Conservation (phyloP, 2,888 invertebrate species). For the Heliconius aoede region DNA sequence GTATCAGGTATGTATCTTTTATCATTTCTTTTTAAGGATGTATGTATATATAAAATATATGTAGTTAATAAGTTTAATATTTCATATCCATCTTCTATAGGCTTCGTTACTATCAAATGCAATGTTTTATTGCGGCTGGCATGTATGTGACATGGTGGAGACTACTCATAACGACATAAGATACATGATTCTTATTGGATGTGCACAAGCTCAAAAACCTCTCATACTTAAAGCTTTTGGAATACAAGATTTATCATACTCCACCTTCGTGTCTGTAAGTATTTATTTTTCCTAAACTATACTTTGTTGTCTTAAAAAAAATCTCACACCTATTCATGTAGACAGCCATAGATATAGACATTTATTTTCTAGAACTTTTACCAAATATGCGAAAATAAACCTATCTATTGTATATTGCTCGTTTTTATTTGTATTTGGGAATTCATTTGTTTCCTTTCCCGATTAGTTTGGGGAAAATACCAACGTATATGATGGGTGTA, state of each 20-base stretch:
- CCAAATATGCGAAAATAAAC: no score
- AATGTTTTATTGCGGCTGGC: conserved; percentile 75
- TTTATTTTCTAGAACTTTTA: no score
- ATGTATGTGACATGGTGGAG: conserved; percentile 59
- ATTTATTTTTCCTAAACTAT: conserved; percentile 1
- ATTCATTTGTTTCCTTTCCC: no score
- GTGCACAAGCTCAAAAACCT: conserved; percentile 75
- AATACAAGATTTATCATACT: conserved; percentile 74
- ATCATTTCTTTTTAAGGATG: not conserved
- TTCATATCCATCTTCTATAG: conserved; percentile 51
- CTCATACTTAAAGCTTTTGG: conserved; percentile 77
- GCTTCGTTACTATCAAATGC: conserved; percentile 70
- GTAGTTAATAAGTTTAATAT: not conserved
- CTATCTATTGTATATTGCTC: no score
- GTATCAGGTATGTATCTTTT: conserved; percentile 62
- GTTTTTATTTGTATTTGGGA: no score
- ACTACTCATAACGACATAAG: conserved; percentile 61
- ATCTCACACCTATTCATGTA: no score
- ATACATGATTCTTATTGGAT: conserved; percentile 68
- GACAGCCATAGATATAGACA: no score
- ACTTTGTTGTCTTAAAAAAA: no score
- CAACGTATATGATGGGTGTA: no score
- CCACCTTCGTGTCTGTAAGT: conserved; percentile 74
- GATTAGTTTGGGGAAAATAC: no score
- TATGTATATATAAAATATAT: not conserved